Percentiles rank a stretch among this genome's conserved stretches.
Conservation (phyloP, 2,888 invertebrate genomes). For the Eilema depressum region DNA sequence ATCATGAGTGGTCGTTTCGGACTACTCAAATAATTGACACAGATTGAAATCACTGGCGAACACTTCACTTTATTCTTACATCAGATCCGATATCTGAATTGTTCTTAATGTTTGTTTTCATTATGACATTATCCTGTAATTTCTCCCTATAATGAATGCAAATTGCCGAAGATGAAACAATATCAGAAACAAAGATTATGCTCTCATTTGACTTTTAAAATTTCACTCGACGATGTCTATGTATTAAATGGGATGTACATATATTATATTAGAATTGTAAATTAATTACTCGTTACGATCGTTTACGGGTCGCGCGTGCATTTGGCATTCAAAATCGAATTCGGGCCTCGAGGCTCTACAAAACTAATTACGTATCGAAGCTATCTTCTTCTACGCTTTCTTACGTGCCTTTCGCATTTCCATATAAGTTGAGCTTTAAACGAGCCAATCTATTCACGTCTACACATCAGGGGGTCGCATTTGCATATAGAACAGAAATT, state of each 20-base stretch:
- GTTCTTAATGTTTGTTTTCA: conserved; percentile 27
- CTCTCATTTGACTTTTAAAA: conserved; percentile 64
- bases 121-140: conserved; percentile 30
- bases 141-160: conserved; percentile 40
- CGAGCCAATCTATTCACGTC: conserved; percentile 87
- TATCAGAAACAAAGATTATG: conserved; percentile 55
- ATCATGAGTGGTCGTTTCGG: not conserved
- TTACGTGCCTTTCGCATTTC: conserved; percentile 87
- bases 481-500: conserved; percentile 88
- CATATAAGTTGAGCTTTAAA: conserved; percentile 87
- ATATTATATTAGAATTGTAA: conserved; percentile 71
- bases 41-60: conserved; percentile 7
- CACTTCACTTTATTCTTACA: conserved; percentile 20
- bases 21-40: conserved; percentile 5
- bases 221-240: conserved; percentile 57
- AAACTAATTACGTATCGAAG: conserved; percentile 86
- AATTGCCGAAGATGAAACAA: conserved; percentile 52
- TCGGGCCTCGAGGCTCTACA: conserved; percentile 75
- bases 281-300: conserved; percentile 73
- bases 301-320: conserved; percentile 63
- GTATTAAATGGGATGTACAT: conserved; percentile 57
- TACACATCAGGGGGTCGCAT: conserved; percentile 87
- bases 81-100: conserved; percentile 22
- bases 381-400: conserved; percentile 85
- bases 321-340: conserved; percentile 77